Evolutionary conservation across 2,113 vertebrate species (phyloP).

Genomic region (Anolis carolinensis): DNA sequence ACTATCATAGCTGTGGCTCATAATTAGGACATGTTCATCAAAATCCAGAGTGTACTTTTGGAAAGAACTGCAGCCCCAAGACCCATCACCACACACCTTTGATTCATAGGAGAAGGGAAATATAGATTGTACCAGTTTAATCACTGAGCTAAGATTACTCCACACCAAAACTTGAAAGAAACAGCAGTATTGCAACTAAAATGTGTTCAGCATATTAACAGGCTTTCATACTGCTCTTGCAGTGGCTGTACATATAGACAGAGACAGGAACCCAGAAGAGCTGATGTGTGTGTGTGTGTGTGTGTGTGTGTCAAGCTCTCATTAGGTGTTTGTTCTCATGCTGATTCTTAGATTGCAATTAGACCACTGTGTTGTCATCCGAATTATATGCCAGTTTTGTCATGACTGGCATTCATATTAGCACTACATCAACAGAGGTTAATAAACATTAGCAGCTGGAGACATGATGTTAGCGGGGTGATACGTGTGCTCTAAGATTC

Average conservation of each 20-base stretch:
- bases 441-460: too few relatives aligned
- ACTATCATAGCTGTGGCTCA: not conserved
- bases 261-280: slow-evolving; percentile 45
- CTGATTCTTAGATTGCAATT: slow-evolving; percentile 67
- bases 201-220: slow-evolving; percentile 43
- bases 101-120: not conserved
- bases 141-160: slow-evolving; percentile 18
- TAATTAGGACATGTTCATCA: slow-evolving; percentile 1
- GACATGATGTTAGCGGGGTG: too few relatives aligned
- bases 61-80: not conserved
- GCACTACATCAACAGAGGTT: slow-evolving; percentile 26
- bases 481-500: too few relatives aligned
- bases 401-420: slow-evolving; percentile 52
- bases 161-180: slow-evolving; percentile 34
- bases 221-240: slow-evolving; percentile 31
- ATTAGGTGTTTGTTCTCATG: slow-evolving; percentile 55
- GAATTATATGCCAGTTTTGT: slow-evolving; percentile 50
- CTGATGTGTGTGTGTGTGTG: not conserved
- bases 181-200: slow-evolving; percentile 12
- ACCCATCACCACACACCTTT: too few relatives aligned
- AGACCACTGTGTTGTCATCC: slow-evolving; percentile 52
- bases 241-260: slow-evolving; percentile 10
- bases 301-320: slow-evolving; percentile 13
- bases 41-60: rapidly evolving
- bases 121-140: slow-evolving; percentile 6